Conservation (phyloP, 2,797 vertebrate species). For the Gymnothorax javanicus region DNA sequence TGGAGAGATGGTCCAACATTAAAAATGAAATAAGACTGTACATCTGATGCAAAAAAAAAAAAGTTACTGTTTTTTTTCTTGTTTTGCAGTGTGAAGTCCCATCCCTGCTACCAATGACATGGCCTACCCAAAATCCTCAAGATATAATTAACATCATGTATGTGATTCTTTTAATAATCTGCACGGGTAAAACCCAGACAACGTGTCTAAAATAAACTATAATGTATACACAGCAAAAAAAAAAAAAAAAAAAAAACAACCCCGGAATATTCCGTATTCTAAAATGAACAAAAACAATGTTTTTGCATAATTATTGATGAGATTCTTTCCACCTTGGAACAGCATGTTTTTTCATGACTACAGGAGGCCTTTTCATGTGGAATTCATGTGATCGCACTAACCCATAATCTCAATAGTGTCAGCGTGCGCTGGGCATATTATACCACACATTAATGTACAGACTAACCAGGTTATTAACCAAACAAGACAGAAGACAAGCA, state of each 20-base stretch:
- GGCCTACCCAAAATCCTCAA: neutral
- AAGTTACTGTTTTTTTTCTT: neutral
- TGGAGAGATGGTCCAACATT: neutral
- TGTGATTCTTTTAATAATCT: neutral
- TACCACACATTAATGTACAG: neutral
- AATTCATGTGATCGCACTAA: neutral
- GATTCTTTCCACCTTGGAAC: neutral
- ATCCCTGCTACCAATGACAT: neutral
- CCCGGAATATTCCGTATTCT: neutral
- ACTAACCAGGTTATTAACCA: neutral
- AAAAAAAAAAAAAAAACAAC: neutral
- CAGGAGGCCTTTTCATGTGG: neutral
- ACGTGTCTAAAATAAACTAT: neutral
- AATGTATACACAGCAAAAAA: neutral
- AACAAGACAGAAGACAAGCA: neutral
- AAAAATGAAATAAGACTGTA: neutral
- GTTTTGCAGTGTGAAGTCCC: neutral
- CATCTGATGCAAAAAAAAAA: neutral
- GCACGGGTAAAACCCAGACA: neutral
- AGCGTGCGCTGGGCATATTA: neutral
- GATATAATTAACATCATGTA: neutral
- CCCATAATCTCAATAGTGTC: neutral
- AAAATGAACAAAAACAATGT: neutral
- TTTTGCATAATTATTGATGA: neutral
- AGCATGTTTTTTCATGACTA: neutral